Evolutionary conservation across 2,113 vertebrate species (phyloP).

Genomic region (Gadus chalcogrammus): DNA sequence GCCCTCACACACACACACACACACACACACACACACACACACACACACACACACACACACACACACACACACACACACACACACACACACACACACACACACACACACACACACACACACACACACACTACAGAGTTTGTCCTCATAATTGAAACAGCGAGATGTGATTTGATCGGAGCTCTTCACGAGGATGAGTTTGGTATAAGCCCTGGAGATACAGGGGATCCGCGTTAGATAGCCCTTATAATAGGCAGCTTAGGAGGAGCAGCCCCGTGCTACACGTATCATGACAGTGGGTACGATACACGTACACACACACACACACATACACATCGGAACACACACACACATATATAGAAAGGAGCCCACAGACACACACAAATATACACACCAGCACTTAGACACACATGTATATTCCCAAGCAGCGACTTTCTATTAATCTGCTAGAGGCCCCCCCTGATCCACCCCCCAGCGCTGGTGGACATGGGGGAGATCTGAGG

Average conservation of each 20-base stretch:
- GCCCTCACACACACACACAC: conserved; percentile 1
- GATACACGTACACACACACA: background rate
- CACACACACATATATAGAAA: no score
- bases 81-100: background rate
- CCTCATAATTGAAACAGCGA: conserved; percentile 53
- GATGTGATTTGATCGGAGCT: conserved; percentile 57
- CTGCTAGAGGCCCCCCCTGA: conserved; percentile 26
- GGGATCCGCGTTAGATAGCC: conserved; percentile 45
- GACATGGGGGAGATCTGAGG: conserved; percentile 29
- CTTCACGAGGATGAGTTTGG: conserved; percentile 54
- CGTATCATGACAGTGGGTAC: no score
- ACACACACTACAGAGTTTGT: conserved; percentile 24
- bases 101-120: background rate
- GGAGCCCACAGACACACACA: background rate
- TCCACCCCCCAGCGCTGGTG: conserved; percentile 52
- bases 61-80: background rate
- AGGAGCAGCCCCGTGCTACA: background rate
- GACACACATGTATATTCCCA: background rate
- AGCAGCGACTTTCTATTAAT: conserved; percentile 61
- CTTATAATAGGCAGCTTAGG: conserved; percentile 37
- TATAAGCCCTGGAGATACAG: conserved; percentile 42
- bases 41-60: background rate
- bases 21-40: background rate
- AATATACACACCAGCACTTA: background rate
- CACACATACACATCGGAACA: background rate